phyloP scores from a whole-genome alignment of 2,797 vertebrate genomes.

The Nannoperca obscura region DNA sequence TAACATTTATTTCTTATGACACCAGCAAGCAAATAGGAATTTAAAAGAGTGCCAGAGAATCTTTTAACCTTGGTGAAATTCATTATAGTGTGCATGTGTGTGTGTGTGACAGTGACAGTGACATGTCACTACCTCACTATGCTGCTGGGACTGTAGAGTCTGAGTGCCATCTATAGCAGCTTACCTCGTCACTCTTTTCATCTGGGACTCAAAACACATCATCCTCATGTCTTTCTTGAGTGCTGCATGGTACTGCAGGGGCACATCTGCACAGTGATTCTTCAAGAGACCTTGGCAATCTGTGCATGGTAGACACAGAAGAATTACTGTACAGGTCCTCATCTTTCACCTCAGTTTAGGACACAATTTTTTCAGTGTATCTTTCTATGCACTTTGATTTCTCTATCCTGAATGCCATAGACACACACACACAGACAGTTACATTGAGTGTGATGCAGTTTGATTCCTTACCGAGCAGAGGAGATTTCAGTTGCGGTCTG shows the following conservation, averaged over 20 bases:
- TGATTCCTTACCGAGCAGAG: constrained; percentile 33
- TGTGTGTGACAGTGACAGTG: constrained; percentile 12
- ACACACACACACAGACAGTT: constrained; percentile 38
- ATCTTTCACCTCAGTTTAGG: constrained; percentile 25
- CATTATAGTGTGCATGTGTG: neutral
- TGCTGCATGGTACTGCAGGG: constrained; percentile 7
- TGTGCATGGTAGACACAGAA: constrained; percentile 14
- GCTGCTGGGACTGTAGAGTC: constrained; percentile 26
- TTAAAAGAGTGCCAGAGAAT: constrained; percentile 1
- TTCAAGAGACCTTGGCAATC: constrained; percentile 42
- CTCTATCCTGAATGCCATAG: constrained; percentile 17
- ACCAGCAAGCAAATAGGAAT: constrained; percentile 15
- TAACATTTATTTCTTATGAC: constrained; percentile 14
- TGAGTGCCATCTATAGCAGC: constrained; percentile 24
- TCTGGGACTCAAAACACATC: constrained; percentile 43
- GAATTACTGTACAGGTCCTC: constrained; percentile 27
- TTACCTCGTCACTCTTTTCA: constrained; percentile 40
- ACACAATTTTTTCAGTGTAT: neutral
- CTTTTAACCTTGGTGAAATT: constrained; percentile 28
- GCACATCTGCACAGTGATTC: neutral
- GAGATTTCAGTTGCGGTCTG: constrained; percentile 40
- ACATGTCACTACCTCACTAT: constrained; percentile 25
- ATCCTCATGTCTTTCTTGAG: constrained; percentile 16
- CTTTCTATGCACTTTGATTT: neutral
- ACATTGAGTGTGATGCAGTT: constrained; percentile 19